These are phyloP conservation scores for Sicus ferrugineus DNA, from an alignment of 2,888 invertebrate species.

Conservation along the genomic window DNA sequence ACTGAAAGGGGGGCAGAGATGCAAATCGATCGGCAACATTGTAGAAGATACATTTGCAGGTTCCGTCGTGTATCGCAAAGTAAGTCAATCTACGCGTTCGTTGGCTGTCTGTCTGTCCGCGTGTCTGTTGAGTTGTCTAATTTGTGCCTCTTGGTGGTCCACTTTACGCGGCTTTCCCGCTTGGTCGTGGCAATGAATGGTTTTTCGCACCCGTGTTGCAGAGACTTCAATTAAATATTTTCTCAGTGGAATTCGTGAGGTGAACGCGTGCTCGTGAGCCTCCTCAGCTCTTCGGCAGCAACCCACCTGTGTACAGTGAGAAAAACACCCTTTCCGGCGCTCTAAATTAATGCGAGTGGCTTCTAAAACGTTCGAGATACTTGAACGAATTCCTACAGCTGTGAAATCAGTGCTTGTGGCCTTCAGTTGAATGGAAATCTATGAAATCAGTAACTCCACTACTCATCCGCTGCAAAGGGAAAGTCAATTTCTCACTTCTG, in stretches of 20 bases:
- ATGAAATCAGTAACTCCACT: too few relatives aligned
- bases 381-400: too few relatives aligned
- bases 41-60: background rate
- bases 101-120: conserved; percentile 5
- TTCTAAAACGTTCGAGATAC: too few relatives aligned
- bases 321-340: too few relatives aligned
- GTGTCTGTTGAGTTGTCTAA: background rate
- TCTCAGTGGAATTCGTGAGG: conserved; percentile 46
- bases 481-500: too few relatives aligned
- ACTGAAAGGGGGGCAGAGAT: background rate
- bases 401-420: too few relatives aligned
- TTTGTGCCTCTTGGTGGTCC: background rate
- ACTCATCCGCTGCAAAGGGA: too few relatives aligned
- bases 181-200: conserved; percentile 4
- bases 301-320: too few relatives aligned
- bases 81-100: background rate
- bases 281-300: background rate
- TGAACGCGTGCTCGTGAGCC: conserved; percentile 37
- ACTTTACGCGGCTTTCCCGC: background rate
- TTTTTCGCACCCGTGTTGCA: conserved; percentile 56
- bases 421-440: too few relatives aligned
- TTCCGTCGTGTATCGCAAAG: background rate
- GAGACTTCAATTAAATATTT: conserved; percentile 61
- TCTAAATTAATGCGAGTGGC: too few relatives aligned
- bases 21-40: background rate